Conservation (phyloP, 2,797 vertebrate genomes). For the Enteromius thamalakanensis region DNA sequence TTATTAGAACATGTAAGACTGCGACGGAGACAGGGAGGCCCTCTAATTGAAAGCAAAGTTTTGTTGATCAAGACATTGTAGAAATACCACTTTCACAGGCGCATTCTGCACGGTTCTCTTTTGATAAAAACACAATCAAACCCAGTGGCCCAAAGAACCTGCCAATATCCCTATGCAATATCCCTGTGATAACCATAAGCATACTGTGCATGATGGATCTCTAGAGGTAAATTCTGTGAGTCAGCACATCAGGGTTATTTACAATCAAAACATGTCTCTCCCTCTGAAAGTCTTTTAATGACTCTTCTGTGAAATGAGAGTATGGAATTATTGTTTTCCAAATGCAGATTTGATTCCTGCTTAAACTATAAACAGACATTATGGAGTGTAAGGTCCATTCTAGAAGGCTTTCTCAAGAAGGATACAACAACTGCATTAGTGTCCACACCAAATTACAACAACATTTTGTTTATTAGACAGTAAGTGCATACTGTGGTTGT, state of each 20-base stretch:
- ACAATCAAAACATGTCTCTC: neutral
- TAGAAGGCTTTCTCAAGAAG: neutral
- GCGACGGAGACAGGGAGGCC: neutral
- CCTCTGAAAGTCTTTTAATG: neutral
- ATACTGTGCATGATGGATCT: neutral
- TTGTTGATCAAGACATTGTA: constrained; percentile 4
- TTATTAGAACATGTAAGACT: neutral
- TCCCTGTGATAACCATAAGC: neutral
- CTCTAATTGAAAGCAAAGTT: neutral
- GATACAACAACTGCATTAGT: neutral
- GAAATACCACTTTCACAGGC: neutral
- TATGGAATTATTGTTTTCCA: neutral
- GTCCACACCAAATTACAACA: neutral
- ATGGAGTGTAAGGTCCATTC: neutral
- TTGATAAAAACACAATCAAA: neutral
- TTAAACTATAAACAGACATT: neutral
- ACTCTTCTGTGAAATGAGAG: neutral
- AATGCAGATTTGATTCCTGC: neutral
- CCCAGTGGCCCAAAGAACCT: neutral
- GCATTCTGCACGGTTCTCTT: neutral
- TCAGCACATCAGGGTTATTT: constrained; percentile 1
- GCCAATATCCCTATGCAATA: neutral
- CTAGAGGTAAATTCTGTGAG: neutral
- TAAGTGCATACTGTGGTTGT: neutral
- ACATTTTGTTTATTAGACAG: neutral